These are phyloP conservation scores for Athrips mouffetella DNA, from an alignment of 2,888 invertebrate genomes.

Conservation along the genomic window DNA sequence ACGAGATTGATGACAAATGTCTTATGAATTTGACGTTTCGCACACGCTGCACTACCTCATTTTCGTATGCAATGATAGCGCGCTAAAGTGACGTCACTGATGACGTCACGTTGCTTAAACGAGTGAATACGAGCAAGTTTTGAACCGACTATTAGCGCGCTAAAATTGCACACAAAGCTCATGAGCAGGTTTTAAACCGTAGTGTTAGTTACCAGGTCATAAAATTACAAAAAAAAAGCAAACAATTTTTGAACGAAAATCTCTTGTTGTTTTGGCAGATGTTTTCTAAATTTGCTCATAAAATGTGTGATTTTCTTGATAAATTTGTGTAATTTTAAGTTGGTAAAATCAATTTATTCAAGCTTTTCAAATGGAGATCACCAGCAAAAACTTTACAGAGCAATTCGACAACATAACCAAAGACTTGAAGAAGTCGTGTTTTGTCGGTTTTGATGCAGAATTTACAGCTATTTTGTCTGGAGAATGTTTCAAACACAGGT, in stretches of 20 bases:
- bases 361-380: slow-evolving; percentile 80
- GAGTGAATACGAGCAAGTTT: too few relatives aligned
- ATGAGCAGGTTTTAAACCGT: too few relatives aligned
- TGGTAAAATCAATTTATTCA: background rate
- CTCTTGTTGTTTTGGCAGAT: background rate
- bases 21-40: too few relatives aligned
- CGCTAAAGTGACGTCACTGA: too few relatives aligned
- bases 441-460: slow-evolving; percentile 85
- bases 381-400: slow-evolving; percentile 78
- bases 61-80: too few relatives aligned
- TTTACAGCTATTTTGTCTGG: slow-evolving; percentile 79
- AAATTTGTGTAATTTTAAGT: background rate
- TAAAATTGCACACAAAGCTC: too few relatives aligned
- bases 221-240: background rate
- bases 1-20: too few relatives aligned
- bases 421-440: slow-evolving; percentile 77
- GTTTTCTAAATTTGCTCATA: background rate
- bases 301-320: background rate
- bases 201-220: too few relatives aligned
- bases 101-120: too few relatives aligned
- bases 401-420: slow-evolving; percentile 75
- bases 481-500: slow-evolving; percentile 75
- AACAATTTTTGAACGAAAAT: slow-evolving; percentile 1
- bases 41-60: too few relatives aligned
- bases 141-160: too few relatives aligned